Evolutionary conservation across 2,113 vertebrate genomes (phyloP).

Genomic region (Hemichromis elongatus): DNA sequence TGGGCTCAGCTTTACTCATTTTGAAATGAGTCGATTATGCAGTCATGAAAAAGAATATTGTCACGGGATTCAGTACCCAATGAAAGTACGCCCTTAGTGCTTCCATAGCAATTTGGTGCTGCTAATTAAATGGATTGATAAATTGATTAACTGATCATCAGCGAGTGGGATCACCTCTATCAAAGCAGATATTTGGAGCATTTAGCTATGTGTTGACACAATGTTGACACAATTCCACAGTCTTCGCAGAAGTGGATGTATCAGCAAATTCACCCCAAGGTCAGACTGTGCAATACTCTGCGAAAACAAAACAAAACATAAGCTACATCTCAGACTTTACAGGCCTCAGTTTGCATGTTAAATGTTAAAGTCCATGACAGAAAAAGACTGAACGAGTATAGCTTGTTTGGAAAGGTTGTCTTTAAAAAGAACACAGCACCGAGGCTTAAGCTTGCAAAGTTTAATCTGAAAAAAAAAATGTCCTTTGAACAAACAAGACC

Average conservation of each 20-base stretch:
- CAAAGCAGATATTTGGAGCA: background rate
- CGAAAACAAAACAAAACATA: background rate
- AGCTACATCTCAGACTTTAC: background rate
- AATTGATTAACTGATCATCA: background rate
- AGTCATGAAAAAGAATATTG: background rate
- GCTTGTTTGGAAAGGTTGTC: background rate
- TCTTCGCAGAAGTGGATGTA: background rate
- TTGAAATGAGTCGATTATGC: background rate
- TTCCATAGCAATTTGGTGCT: background rate
- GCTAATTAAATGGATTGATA: background rate
- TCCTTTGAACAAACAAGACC: background rate
- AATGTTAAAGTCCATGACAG: background rate
- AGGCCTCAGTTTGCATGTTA: background rate
- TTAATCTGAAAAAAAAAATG: background rate
- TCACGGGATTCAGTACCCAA: background rate
- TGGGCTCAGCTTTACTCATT: background rate
- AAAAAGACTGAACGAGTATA: background rate
- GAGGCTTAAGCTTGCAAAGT: background rate
- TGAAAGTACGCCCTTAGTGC: background rate
- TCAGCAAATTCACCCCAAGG: background rate
- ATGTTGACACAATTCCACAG: background rate
- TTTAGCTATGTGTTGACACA: background rate
- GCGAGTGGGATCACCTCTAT: background rate
- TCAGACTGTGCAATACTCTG: fast-evolving
- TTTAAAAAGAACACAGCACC: background rate